Percentiles rank a stretch among this genome's conserved stretches.
Conservation (phyloP, 2,888 invertebrate species). For the Spisula solida region DNA sequence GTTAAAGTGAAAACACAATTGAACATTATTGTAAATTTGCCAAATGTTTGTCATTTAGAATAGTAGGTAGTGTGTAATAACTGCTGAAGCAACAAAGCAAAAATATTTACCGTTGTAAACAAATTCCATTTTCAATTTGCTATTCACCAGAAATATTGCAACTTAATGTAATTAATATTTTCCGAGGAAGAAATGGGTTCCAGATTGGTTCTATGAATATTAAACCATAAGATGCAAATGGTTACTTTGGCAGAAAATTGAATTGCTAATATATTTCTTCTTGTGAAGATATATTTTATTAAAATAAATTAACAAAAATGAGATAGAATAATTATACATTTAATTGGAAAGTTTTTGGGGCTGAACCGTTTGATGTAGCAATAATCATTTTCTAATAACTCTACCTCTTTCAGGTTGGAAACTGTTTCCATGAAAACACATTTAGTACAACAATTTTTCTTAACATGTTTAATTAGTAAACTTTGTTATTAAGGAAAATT, state of each 20-base stretch:
- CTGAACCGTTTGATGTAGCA: neutral
- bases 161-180: slow-evolving; percentile 28
- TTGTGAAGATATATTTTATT: slow-evolving; percentile 22
- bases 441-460: slow-evolving; percentile 17
- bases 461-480: slow-evolving; percentile 40
- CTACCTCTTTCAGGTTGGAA: neutral
- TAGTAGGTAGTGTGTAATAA: neutral
- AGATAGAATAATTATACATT: slow-evolving; percentile 17
- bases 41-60: slow-evolving; percentile 20
- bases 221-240: slow-evolving; percentile 16
- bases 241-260: slow-evolving; percentile 27
- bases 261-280: slow-evolving; percentile 16
- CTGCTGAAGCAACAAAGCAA: slow-evolving; percentile 8
- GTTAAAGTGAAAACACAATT: slow-evolving; percentile 4
- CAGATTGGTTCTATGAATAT: slow-evolving; percentile 7
- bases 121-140: slow-evolving; percentile 31
- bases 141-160: neutral
- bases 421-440: neutral
- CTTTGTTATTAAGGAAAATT: slow-evolving; percentile 22
- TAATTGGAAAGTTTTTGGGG: slow-evolving; percentile 26
- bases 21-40: slow-evolving; percentile 19
- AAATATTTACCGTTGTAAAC: slow-evolving; percentile 25
- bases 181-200: neutral
- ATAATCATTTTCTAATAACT: slow-evolving; percentile 24
- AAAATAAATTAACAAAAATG: slow-evolving; percentile 25